Percentiles rank a stretch among this genome's conserved stretches.
Evolutionary conservation across 2,113 vertebrate species (phyloP).

Genomic region (Calyptommatus sinebrachiatus): DNA sequence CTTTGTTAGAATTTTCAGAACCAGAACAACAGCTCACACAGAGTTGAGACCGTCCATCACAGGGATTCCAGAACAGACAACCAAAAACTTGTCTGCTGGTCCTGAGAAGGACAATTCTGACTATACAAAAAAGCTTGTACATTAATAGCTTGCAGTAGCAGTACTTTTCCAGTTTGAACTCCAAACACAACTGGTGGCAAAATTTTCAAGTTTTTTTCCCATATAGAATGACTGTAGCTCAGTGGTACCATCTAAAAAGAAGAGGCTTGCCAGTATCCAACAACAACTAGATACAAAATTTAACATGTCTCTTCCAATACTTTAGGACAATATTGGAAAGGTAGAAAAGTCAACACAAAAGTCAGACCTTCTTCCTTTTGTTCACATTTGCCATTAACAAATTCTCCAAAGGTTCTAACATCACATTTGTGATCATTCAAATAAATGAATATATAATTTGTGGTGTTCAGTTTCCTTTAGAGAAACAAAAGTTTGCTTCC

Average conservation of each 20-base stretch:
- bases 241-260: too few relatives aligned
- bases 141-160: background rate
- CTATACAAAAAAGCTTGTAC: background rate
- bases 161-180: background rate
- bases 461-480: too few relatives aligned
- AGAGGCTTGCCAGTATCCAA: too few relatives aligned
- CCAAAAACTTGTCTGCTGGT: slow-evolving; percentile 12
- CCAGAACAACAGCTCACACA: slow-evolving; percentile 37
- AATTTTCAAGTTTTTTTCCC: background rate
- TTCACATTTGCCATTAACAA: background rate
- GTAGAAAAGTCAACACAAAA: too few relatives aligned
- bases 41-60: slow-evolving; percentile 28
- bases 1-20: slow-evolving; percentile 44
- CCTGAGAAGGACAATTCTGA: background rate
- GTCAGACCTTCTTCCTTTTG: background rate
- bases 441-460: too few relatives aligned
- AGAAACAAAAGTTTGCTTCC: too few relatives aligned
- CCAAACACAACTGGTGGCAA: background rate
- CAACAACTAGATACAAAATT: too few relatives aligned
- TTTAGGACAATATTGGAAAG: background rate
- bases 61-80: slow-evolving; percentile 24
- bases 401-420: too few relatives aligned
- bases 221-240: too few relatives aligned
- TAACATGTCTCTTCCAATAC: too few relatives aligned
- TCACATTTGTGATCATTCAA: too few relatives aligned